These are phyloP conservation scores for Drosophila testacea DNA, from an alignment of 2,888 invertebrate genomes.

Conservation along the genomic window DNA sequence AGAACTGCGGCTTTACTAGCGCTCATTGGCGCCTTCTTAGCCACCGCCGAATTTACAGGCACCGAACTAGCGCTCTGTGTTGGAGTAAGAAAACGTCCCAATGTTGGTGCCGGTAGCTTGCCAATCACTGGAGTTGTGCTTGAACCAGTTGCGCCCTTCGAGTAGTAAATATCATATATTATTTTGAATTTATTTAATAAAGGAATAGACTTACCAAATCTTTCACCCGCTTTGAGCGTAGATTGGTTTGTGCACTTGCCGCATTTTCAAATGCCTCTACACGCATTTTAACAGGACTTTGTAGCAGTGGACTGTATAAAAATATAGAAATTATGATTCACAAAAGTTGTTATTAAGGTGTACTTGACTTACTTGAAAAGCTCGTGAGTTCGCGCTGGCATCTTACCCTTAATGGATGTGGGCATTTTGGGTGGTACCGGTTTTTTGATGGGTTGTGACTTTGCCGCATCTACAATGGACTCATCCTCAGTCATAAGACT, in stretches of 20 bases:
- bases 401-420: conserved; percentile 67
- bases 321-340: conserved; percentile 75
- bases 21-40: conserved; percentile 81
- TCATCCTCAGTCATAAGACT: conserved; percentile 84
- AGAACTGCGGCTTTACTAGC: conserved; percentile 78
- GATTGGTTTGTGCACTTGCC: conserved; percentile 63
- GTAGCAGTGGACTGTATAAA: conserved; percentile 86
- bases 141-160: conserved; percentile 31
- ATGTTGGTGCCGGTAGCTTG: conserved; percentile 66
- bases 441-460: conserved; percentile 1
- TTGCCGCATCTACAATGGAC: conserved; percentile 63
- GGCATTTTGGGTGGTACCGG: conserved; percentile 30
- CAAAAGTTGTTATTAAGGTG: not conserved
- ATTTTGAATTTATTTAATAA: not conserved
- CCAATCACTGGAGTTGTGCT: conserved; percentile 80
- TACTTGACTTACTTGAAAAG: conserved; percentile 82
- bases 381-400: conserved; percentile 82
- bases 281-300: conserved; percentile 87
- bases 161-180: not conserved
- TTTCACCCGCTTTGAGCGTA: conserved; percentile 75
- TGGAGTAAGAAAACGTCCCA: conserved; percentile 83
- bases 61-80: conserved; percentile 73
- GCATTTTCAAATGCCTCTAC: conserved; percentile 88
- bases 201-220: conserved; percentile 70
- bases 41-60: conserved; percentile 53